Evolutionary conservation across 1,140 invertebrate genomes (phyloP), one percentile per base, ranked within the genome.

Genomic region (Mercenaria mercenaria): DNA sequence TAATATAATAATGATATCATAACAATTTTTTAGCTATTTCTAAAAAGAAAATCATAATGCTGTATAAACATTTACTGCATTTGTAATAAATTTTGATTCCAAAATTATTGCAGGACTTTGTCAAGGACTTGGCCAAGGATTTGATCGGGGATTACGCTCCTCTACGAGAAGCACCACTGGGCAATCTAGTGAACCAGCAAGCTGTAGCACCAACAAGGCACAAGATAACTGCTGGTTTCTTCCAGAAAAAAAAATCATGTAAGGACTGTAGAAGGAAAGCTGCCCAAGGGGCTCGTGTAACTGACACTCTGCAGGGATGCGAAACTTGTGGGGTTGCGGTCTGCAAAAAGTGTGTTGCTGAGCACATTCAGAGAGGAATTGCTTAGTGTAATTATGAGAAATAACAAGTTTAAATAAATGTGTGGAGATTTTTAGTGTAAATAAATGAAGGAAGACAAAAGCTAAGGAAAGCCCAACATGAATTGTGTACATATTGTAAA

Each of bases 51-150:
- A n/a, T n/a, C n/a, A n/a, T n/a, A n/a, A n/a, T n/a, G n/a, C n/a
- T n/a, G n/a, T n/a, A n/a, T n/a, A n/a, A n/a, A n/a, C n/a, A n/a
- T n/a, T n/a, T n/a, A n/a, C n/a, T n/a, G n/a, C n/a, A n/a, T n/a
- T n/a, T n/a, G n/a, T n/a, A n/a, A n/a, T n/a, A n/a, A n/a, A n/a
- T n/a, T n/a, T n/a, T n/a, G n/a, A n/a, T n/a, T n/a, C n/a, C n/a
- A n/a, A n/a, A n/a, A n/a, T n/a, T n/a, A n/a, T n/a, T 64, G 23
- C 32, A 64, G 26, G 76, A 34, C 76, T 79, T 79, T n/a, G 10
- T 61, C 10, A 23, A 61, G 23, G 56, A 61, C 23, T 26, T 61
- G 18, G 56, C 56, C 18, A 23, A 61, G 18, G 23, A 26, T 61
- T 23, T 61, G 4, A 61, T 61, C 23, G 26, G 26, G 4, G 26